Base-by-base conservation (phyloP, 2,797 vertebrate species). In the Calcarius lapponicus region DNA sequence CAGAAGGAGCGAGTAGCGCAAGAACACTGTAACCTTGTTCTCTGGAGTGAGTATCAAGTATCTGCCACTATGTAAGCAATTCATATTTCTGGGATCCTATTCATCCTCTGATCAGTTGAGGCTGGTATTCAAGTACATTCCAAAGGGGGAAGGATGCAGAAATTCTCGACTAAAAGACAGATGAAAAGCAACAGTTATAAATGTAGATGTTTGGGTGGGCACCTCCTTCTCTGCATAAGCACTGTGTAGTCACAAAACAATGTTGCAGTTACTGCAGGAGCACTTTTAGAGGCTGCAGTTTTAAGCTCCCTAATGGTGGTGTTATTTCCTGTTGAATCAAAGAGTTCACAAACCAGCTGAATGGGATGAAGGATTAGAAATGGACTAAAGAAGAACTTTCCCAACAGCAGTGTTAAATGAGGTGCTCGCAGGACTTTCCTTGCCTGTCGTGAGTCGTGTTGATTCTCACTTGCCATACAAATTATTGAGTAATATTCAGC, bases 21-120 rank as follows among this genome's bases (percentile, higher is more conserved):
- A 38, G 74, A 94, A 93, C 93, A 97, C 43, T 74, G 60, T 60
- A 72, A 93, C 81, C 81, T 87, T 95, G 86, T 95, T 97, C 79
- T 82, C 67, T 94, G 93, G 45, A 85, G 80, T 50, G 84, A 82
- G 57, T 56, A 74, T 97, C 92, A 6, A 87, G 84, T 95, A 29
- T 71, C 90, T 64, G 26, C 47, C 80, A 14, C 84, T 73, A 21
- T 94, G 90, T 19, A 36, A 94, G 86, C 79, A 91, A 88, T 92
- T 91, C 67, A 36, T 89, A 85, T 89, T 94, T 95, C 92, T 92
- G 64, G 57, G 67, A n/a, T 87, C 78, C 48, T 92, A 2, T 92
- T 95, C 80, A 93, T 61, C 64, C 45, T 74, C 38, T 18, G 91
- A 28, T 36, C 90, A 93, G 34, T 34, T 67, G 93, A 81, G 65